phyloP scores from a whole-genome alignment of 2,797 vertebrate species.

The Masticophis lateralis region DNA sequence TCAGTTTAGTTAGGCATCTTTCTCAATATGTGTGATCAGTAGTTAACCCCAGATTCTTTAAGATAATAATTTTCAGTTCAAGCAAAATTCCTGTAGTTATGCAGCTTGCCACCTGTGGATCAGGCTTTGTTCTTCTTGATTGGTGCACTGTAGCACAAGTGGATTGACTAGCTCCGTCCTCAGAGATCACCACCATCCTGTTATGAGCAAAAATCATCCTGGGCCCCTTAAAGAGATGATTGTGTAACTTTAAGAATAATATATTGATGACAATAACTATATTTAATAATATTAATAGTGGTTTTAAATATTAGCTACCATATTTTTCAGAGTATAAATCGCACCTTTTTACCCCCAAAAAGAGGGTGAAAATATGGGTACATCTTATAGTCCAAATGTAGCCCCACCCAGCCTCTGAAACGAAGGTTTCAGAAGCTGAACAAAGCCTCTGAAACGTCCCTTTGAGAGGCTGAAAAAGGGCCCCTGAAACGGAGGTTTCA shows the following conservation, averaged over 20 bases:
- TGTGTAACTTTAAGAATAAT: neutral
- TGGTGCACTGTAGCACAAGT: neutral
- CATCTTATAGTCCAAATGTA: too few relatives aligned
- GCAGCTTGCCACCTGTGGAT: neutral
- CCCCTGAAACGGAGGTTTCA: too few relatives aligned
- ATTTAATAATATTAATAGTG: neutral
- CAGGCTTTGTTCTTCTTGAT: neutral
- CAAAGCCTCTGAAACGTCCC: too few relatives aligned
- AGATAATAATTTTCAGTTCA: neutral
- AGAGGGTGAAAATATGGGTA: too few relatives aligned
- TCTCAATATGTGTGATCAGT: neutral
- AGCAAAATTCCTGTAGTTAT: neutral
- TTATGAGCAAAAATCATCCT: neutral
- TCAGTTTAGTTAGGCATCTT: neutral
- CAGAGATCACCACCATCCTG: neutral
- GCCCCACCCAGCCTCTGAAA: too few relatives aligned
- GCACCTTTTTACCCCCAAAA: too few relatives aligned
- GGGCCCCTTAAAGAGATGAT: neutral
- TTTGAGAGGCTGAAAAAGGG: too few relatives aligned
- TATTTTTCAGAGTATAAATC: too few relatives aligned
- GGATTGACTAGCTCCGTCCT: neutral
- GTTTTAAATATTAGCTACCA: neutral
- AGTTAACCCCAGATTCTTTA: neutral
- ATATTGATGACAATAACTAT: neutral
- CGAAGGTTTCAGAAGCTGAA: too few relatives aligned